Conservation (phyloP, 2,113 vertebrate genomes). For the Pimephales promelas region DNA sequence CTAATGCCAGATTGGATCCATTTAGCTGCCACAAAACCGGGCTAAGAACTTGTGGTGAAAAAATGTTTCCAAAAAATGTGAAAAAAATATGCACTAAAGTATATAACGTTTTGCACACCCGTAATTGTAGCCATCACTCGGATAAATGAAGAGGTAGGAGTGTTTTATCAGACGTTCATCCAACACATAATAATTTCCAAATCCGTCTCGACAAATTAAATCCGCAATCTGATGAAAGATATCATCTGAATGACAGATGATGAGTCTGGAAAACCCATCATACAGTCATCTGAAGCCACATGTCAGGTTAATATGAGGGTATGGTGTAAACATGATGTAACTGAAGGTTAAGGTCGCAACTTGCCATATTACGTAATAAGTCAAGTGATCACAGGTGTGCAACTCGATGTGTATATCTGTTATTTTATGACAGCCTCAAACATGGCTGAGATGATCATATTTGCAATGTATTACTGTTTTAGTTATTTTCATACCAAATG, state of each 20-base stretch:
- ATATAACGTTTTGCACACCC: neutral
- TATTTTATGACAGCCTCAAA: neutral
- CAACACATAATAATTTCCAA: conserved; percentile 25
- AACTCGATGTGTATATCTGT: neutral
- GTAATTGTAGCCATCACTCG: conserved; percentile 12
- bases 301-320: neutral
- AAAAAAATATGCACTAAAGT: conserved; percentile 1
- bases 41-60: conserved; percentile 12
- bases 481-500: neutral
- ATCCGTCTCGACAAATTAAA: conserved; percentile 16
- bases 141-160: conserved; percentile 18
- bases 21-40: conserved; percentile 14
- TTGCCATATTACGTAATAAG: neutral
- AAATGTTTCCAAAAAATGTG: too few species aligned
- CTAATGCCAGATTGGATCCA: conserved; percentile 39
- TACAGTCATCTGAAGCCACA: neutral
- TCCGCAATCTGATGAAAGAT: neutral
- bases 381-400: neutral
- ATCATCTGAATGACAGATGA: neutral
- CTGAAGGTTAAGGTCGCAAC: neutral
- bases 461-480: neutral
- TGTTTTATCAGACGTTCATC: neutral
- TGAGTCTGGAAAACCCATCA: neutral
- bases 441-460: neutral
- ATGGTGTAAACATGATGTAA: neutral